Conservation (phyloP, 2,113 vertebrate genomes). For the Chitala chitala region DNA sequence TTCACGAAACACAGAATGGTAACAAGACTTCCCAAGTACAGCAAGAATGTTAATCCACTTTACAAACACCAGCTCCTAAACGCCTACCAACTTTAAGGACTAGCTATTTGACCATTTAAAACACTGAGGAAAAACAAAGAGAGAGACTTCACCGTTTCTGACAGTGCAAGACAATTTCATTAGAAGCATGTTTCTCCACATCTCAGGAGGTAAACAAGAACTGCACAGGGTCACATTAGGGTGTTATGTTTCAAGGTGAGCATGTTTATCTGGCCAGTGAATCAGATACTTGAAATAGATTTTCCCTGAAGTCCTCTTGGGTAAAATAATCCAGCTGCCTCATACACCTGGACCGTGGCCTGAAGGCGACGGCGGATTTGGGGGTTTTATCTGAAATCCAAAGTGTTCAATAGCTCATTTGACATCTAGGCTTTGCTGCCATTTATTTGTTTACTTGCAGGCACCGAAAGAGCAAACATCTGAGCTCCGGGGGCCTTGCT, state of each 20-base stretch:
- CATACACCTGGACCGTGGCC: no score
- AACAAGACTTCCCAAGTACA: background rate
- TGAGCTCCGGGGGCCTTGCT: no score
- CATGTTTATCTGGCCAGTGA: background rate
- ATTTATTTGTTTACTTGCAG: no score
- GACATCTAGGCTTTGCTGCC: background rate
- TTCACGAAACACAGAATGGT: background rate
- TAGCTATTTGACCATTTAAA: background rate
- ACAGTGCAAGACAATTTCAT: background rate
- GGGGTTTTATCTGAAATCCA: no score
- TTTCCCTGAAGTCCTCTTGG: background rate
- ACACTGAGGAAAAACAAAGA: background rate
- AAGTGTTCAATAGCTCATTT: no score
- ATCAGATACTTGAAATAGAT: constrained; percentile 14
- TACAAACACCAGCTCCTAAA: background rate
- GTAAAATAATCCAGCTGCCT: background rate
- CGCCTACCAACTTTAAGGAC: background rate
- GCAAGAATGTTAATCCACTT: background rate
- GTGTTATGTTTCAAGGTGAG: constrained; percentile 10
- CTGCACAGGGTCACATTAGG: background rate
- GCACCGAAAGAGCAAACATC: no score
- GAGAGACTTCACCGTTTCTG: background rate
- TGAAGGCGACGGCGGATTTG: background rate
- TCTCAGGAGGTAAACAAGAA: background rate
- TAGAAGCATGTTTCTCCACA: background rate